A percentile compares a stretch with the other conserved stretches of the same genome.
Evolutionary conservation across 2,888 invertebrate species (phyloP).

Genomic region (Euzetes globulus): DNA sequence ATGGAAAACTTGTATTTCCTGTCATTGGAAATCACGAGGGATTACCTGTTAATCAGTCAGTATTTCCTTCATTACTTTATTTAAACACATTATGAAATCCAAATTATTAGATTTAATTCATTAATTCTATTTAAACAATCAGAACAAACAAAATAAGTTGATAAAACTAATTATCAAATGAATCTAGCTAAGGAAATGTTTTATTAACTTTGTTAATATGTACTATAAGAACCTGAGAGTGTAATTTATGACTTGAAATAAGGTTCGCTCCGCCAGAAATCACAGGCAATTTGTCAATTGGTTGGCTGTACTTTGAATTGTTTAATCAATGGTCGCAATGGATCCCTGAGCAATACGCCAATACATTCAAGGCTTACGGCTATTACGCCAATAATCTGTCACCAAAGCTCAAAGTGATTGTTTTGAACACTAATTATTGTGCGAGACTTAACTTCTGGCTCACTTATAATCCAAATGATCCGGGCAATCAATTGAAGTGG

Average conservation of each 20-base stretch:
- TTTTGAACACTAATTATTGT: slow-evolving; percentile 35
- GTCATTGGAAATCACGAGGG: slow-evolving; percentile 36
- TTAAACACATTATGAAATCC: neutral
- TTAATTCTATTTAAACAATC: too few species aligned
- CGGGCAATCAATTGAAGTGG: slow-evolving; percentile 32
- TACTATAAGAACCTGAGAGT: too few species aligned
- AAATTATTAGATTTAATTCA: neutral
- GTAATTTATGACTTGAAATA: neutral
- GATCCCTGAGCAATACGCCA: slow-evolving; percentile 28
- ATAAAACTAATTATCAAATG: too few species aligned
- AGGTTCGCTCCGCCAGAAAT: slow-evolving; percentile 33
- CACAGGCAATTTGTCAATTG: slow-evolving; percentile 7
- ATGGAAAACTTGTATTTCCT: slow-evolving; percentile 32
- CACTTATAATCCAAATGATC: slow-evolving; percentile 11
- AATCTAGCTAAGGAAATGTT: too few species aligned
- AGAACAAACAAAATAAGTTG: too few species aligned
- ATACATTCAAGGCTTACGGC: slow-evolving; percentile 24
- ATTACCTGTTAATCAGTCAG: slow-evolving; percentile 36
- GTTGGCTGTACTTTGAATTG: slow-evolving; percentile 32
- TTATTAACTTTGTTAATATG: too few species aligned
- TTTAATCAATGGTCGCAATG: slow-evolving; percentile 35
- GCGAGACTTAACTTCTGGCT: slow-evolving; percentile 34
- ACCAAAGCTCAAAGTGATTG: neutral
- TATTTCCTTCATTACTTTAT: neutral
- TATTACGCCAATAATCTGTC: slow-evolving; percentile 32